A percentile compares a stretch with the other conserved stretches of the same genome.
phyloP scores from a whole-genome alignment of 2,888 invertebrate species.

The Idaea dimidiata region DNA sequence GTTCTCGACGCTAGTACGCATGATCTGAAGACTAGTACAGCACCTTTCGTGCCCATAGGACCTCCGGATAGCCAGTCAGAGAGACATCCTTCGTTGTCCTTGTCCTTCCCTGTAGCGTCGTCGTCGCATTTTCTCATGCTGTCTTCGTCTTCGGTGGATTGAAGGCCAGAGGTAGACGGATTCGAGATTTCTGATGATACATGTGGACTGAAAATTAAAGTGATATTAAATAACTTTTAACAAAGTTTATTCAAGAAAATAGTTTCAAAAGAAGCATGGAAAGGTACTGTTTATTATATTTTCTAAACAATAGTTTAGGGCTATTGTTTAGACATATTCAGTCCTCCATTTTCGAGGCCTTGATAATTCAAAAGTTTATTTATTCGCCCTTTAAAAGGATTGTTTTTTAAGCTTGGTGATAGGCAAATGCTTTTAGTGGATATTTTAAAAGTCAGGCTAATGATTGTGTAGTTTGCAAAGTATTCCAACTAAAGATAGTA shows the following conservation, averaged over 20 bases:
- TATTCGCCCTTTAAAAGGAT: neutral
- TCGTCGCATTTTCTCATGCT: conserved; percentile 72
- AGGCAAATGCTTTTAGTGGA: neutral
- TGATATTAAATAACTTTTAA: neutral
- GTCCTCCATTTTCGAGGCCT: neutral
- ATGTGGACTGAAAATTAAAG: conserved; percentile 68
- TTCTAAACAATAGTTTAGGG: too few species aligned
- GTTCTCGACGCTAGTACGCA: conserved; percentile 79
- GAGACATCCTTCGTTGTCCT: conserved; percentile 57
- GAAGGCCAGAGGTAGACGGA: conserved; percentile 75
- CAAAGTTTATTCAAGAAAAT: neutral
- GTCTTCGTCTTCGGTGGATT: conserved; percentile 48
- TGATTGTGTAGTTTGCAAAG: neutral
- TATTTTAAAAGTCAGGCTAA: neutral
- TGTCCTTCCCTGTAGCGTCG: conserved; percentile 42
- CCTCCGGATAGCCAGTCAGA: conserved; percentile 82
- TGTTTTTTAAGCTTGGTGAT: neutral
- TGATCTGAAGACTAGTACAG: conserved; percentile 85
- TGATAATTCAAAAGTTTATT: neutral
- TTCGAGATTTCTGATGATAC: conserved; percentile 67
- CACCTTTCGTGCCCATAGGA: conserved; percentile 82
- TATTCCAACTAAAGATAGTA: neutral
- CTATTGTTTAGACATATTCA: neutral
- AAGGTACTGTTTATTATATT: neutral
- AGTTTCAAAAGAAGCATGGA: neutral